These are phyloP conservation scores for Regulus satrapa DNA, from an alignment of 2,113 vertebrate genomes.

Conservation along the genomic window DNA sequence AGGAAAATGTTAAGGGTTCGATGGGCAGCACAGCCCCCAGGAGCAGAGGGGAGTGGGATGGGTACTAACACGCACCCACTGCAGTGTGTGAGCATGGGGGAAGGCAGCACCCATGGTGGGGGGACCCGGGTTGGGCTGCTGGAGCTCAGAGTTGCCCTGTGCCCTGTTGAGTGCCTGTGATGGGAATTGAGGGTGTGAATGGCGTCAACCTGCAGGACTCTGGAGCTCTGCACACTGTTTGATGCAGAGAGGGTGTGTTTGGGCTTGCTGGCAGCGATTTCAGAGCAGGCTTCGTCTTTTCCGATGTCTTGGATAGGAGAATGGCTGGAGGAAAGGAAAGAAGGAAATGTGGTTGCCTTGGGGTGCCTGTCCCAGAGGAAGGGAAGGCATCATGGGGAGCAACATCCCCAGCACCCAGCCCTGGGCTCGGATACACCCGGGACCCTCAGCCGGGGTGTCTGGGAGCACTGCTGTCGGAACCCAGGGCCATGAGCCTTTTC, in stretches of 20 bases:
- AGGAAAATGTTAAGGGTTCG: background rate
- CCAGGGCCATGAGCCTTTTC: background rate
- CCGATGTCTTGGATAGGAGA: background rate
- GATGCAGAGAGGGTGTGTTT: background rate
- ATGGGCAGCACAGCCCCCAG: background rate
- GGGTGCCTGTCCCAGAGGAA: background rate
- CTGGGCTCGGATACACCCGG: accelerated
- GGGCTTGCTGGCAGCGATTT: background rate
- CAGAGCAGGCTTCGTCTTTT: constrained; percentile 19
- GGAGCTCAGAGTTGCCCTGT: background rate
- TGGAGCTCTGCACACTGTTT: background rate
- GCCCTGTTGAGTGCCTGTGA: background rate
- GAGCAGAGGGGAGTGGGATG: background rate
- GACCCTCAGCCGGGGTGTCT: background rate
- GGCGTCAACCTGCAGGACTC: accelerated
- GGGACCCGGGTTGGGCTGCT: accelerated
- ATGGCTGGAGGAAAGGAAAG: background rate
- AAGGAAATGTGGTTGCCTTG: accelerated
- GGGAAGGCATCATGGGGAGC: background rate
- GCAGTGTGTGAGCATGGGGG: background rate
- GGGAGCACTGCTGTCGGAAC: accelerated
- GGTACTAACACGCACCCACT: constrained; percentile 52
- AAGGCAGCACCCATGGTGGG: accelerated
- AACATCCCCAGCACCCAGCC: background rate
- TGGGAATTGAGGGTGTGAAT: accelerated